Base-by-base conservation (phyloP, 2,888 invertebrate genomes). In the Drosophila fungiperda region DNA sequence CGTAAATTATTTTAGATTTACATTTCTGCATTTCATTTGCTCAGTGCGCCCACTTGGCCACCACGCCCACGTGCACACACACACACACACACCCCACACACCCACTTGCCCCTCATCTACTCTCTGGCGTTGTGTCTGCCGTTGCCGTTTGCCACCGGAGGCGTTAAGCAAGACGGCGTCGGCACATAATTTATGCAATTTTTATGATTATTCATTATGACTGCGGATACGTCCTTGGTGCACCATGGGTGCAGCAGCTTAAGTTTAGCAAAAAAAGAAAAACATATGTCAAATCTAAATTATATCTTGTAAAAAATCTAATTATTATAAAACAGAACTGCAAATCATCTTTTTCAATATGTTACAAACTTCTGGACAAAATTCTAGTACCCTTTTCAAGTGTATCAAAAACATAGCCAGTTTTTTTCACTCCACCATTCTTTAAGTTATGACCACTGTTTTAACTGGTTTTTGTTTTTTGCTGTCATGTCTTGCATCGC, bases 1-100 rank as follows among this genome's bases (percentile, higher is more conserved):
- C 90, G 91, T 91, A 91, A 90, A 90, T 91, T 90, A 90, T 90
- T 90, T 91, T 84, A 90, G 90, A 90, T 90, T 91, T 91, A 87
- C 91, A 90, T 90, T 90, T 90, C 82, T 89, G 89, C 86, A 90
- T 87, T 88, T 86, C 89, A 87, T 91, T 90, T 82, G 76, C 81
- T 80, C 83, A 68, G 67, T 49, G 63, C 73, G 64, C 63, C 66
- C 68, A 73, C 78, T 63, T 65, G 52, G 42, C 58, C 52, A 36
- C 17, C 8, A 33, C 33, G 45, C 49, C 17, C 49, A 15, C 68
- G 36, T 29, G 62, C 23, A 17, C 9, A 23, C 23, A 23, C 23
- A 17, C 9, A 26, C 26, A 26, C 2, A 29, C 29, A 53, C 50
- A n/a, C 11, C 9, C 11, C 2, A 9, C 57, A 57, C 5, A 7